phyloP scores from a whole-genome alignment of 2,888 invertebrate species.

The Holacanthella duospinosa region DNA sequence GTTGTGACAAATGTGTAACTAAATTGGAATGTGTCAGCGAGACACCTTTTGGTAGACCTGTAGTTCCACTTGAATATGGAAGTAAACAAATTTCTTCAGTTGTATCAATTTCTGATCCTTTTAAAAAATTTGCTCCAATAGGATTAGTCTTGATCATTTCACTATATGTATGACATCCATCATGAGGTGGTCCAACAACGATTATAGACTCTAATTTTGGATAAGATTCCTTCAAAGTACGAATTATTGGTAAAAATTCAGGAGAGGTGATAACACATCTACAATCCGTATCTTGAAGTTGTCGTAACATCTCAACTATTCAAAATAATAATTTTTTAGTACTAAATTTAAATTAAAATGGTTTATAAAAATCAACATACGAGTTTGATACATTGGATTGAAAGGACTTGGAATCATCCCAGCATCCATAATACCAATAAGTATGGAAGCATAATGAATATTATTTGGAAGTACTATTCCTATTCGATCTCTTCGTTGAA shows the following conservation, averaged over 20 bases:
- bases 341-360: too few relatives aligned
- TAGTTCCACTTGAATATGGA: constrained; percentile 26
- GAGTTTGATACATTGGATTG: constrained; percentile 35
- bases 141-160: constrained; percentile 32
- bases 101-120: constrained; percentile 22
- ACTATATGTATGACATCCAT: constrained; percentile 26
- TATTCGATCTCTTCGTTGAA: not conserved
- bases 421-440: constrained; percentile 30
- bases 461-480: not conserved
- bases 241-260: constrained; percentile 10
- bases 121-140: constrained; percentile 19
- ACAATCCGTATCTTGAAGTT: constrained; percentile 21
- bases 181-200: constrained; percentile 18
- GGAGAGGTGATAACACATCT: constrained; percentile 22
- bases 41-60: constrained; percentile 68
- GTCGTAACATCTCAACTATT: constrained; percentile 25
- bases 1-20: constrained; percentile 14
- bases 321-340: too few relatives aligned
- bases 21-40: constrained; percentile 45
- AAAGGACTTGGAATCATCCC: constrained; percentile 35
- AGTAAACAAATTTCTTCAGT: constrained; percentile 16
- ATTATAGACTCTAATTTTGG: constrained; percentile 15
- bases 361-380: too few relatives aligned
- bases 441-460: not conserved
- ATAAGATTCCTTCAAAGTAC: constrained; percentile 9